phyloP scores from a whole-genome alignment of 2,797 vertebrate species.

The Adrianichthys oophorus region DNA sequence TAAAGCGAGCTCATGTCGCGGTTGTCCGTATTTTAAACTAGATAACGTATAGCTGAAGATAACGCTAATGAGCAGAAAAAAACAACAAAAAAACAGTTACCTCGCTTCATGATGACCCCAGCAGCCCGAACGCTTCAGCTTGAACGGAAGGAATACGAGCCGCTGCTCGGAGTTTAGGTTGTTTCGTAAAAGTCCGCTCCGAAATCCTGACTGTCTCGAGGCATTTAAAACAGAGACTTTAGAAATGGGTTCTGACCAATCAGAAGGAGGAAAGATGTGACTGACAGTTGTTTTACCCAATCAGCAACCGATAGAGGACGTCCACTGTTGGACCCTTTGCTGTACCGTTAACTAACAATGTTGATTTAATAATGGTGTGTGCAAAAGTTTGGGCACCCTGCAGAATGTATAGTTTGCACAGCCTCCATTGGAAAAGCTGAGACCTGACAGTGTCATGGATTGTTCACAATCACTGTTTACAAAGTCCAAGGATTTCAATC shows the following conservation, averaged over 20 bases:
- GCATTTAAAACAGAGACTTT: conserved; percentile 39
- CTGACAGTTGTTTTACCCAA: conserved; percentile 37
- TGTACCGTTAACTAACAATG: too few relatives aligned
- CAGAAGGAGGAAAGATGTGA: not conserved
- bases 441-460: too few relatives aligned
- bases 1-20: not conserved
- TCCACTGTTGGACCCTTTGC: too few relatives aligned
- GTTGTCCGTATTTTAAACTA: not conserved
- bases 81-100: too few relatives aligned
- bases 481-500: too few relatives aligned
- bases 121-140: conserved; percentile 13
- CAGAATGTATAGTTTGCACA: too few relatives aligned
- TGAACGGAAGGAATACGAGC: not conserved
- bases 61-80: conserved; percentile 6
- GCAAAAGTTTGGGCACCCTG: too few relatives aligned
- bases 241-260: conserved; percentile 47
- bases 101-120: conserved; percentile 66
- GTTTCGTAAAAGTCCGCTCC: conserved; percentile 47
- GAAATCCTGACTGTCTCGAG: conserved; percentile 48
- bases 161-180: conserved; percentile 4
- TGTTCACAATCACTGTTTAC: too few relatives aligned
- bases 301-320: conserved; percentile 13
- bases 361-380: too few relatives aligned
- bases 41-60: conserved; percentile 1
- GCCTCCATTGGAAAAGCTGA: too few relatives aligned